Base-by-base conservation (phyloP, 1,140 invertebrate genomes). In the Panagrolaimus sp. region DNA sequence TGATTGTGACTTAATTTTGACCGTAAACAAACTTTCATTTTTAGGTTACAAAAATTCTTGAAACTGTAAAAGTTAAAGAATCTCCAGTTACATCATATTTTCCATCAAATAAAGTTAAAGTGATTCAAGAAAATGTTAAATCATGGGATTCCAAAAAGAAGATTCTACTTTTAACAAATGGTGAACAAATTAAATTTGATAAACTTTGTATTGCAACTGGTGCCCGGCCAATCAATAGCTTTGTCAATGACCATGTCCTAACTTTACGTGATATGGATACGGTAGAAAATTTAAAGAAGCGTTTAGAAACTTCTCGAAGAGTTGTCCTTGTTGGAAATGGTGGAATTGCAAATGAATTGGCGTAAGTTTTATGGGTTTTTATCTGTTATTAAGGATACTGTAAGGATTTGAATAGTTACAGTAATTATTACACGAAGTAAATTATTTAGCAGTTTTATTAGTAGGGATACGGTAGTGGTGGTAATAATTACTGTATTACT, bases 271-370 rank as follows among this genome's bases (percentile, higher is more conserved):
- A 74, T 65, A 52, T 65, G 17, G 71, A 74, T 45, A 74, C 67
- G 15, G 48, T 74, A 48, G 32, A 73, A 17, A 32, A 65, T 17
- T 46, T 74, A 38, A 38, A 66, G 43, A 21, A 69, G n/a, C 43
- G 63, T 52, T 26, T 74, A 2, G 32, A 32, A 8, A 58, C n/a
- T n/a, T 15, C 73, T 21, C 43, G 58, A 62, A 63, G 73, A 24
- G 63, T 74, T 46, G n/a, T 75, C 6, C 38, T 74, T 44, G 58
- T 74, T 32, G 73, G 73, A 17, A 74, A 74, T 71, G 73, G 73
- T n/a, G 73, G 73, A 71, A 74, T 74, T 48, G 73, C 73, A 38
- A 70, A 68, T 7, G 73, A 74, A 75, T 71, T 74, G 24, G 73
- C 65, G 73, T 74, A 76, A 32, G 45, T 12, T 48, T 17, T n/a